These are phyloP conservation scores for Glaucomys volans DNA, from an alignment of 2,113 vertebrate genomes.

Conservation along the genomic window DNA sequence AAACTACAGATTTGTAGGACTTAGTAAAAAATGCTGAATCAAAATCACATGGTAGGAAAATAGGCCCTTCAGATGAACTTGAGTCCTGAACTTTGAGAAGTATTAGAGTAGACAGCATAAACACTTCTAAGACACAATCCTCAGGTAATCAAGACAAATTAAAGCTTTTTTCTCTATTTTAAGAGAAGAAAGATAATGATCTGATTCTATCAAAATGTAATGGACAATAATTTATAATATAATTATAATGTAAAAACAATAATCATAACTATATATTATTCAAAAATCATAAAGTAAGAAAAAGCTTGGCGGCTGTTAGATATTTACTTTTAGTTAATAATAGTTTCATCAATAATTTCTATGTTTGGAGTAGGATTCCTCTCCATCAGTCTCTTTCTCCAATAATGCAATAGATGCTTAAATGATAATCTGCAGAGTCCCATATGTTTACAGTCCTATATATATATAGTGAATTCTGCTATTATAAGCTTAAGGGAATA, in stretches of 20 bases:
- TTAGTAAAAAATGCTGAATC: neutral
- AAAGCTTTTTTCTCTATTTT: neutral
- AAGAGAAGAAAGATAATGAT: conserved; percentile 2
- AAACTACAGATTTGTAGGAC: neutral
- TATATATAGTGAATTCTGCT: conserved; percentile 40
- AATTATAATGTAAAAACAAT: too few species aligned
- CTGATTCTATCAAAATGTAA: conserved; percentile 27
- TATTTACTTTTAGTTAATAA: neutral
- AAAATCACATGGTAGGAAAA: neutral
- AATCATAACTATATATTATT: neutral
- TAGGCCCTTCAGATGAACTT: neutral
- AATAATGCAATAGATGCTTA: neutral
- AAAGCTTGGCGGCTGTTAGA: neutral
- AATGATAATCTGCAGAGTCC: conserved; percentile 19
- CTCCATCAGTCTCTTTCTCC: neutral
- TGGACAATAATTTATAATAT: neutral
- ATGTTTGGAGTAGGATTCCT: neutral
- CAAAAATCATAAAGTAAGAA: neutral
- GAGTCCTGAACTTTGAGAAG: neutral
- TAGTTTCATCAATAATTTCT: neutral
- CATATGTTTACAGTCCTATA: neutral
- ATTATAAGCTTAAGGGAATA: neutral
- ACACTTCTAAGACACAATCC: neutral
- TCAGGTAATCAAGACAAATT: neutral
- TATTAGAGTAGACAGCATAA: neutral